phyloP scores from a whole-genome alignment of 2,113 vertebrate species.

The Tragulus kanchil region DNA sequence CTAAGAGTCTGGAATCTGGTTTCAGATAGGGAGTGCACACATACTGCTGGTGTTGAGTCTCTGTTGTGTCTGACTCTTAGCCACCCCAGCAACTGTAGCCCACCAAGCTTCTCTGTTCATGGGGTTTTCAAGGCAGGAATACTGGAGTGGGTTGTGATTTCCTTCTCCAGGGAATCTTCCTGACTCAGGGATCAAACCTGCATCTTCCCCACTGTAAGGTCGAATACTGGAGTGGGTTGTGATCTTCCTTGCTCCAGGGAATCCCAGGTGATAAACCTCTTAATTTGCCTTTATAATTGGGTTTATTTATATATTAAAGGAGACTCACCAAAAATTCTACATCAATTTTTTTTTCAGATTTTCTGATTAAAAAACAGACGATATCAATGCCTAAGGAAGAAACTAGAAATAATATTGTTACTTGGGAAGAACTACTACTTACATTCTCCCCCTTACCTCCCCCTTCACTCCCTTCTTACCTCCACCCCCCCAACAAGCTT shows the following conservation, averaged over 20 bases:
- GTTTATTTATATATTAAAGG: slow-evolving; percentile 20
- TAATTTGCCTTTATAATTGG: neutral
- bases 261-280: too few relatives aligned
- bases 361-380: neutral
- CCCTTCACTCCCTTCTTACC: accelerated
- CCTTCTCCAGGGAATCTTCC: neutral
- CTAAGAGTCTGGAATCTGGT: neutral
- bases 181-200: neutral
- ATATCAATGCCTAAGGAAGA: neutral
- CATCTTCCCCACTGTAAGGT: neutral
- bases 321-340: neutral
- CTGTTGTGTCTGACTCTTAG: neutral
- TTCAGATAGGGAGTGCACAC: neutral
- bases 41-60: neutral
- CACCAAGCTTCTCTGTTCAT: neutral
- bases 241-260: too few relatives aligned
- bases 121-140: neutral
- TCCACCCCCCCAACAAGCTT: neutral
- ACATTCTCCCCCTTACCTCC: accelerated
- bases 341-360: neutral
- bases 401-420: neutral
- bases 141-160: neutral
- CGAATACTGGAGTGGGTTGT: too few relatives aligned
- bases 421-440: neutral
- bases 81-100: neutral